Conservation (phyloP, 2,888 invertebrate genomes). For the Cyaniris semiargus region DNA sequence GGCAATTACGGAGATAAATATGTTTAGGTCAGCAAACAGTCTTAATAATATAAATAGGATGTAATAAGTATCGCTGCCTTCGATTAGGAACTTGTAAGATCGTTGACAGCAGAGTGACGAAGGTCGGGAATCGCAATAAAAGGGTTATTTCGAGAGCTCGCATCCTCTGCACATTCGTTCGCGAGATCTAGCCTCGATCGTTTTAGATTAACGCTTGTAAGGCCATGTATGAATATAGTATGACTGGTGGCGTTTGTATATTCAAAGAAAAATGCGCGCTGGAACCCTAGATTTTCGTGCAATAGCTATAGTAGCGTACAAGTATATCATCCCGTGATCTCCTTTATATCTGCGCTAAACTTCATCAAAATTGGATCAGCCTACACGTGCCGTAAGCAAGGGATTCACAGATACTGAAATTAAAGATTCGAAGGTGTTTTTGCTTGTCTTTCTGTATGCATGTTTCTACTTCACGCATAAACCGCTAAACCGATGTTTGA, state of each 20-base stretch:
- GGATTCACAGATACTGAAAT: too few relatives aligned
- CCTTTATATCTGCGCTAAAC: too few relatives aligned
- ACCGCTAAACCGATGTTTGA: too few relatives aligned
- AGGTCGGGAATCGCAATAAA: slow-evolving; percentile 40
- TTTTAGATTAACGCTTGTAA: slow-evolving; percentile 29
- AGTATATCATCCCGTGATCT: too few relatives aligned
- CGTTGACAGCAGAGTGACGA: slow-evolving; percentile 35
- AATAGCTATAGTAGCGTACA: too few relatives aligned
- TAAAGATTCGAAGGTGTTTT: too few relatives aligned
- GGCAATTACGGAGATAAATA: slow-evolving; percentile 6
- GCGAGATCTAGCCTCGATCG: slow-evolving; percentile 23
- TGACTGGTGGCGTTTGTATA: neutral
- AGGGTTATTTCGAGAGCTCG: slow-evolving; percentile 39
- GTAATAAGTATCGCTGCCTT: neutral
- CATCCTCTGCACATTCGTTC: slow-evolving; percentile 30
- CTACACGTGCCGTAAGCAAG: too few relatives aligned
- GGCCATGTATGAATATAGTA: neutral
- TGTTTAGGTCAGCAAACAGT: slow-evolving; percentile 3
- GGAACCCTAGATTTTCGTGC: too few relatives aligned
- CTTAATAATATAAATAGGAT: neutral
- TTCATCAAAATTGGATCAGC: too few relatives aligned
- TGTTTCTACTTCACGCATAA: too few relatives aligned
- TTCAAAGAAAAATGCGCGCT: too few relatives aligned
- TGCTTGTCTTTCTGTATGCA: too few relatives aligned
- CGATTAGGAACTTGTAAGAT: slow-evolving; percentile 18